Evolutionary conservation across 2,888 invertebrate genomes (phyloP), one percentile per base, ranked within the genome.

Genomic region (Drosophila glabriapex): DNA sequence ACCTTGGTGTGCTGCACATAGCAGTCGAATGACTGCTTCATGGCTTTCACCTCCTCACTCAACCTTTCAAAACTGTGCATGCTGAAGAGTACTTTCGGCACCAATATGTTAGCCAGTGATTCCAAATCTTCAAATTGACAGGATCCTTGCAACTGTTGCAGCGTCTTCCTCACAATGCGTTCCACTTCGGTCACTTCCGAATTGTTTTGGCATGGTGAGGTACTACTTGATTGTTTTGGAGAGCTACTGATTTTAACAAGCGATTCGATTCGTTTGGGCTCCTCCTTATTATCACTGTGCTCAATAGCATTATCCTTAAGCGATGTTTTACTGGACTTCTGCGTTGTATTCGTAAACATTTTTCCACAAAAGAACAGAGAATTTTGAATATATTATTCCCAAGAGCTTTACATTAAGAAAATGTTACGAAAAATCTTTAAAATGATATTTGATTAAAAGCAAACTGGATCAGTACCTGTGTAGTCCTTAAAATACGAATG

Each of bases 31-130:
- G 62, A 31, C 12, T 60, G 39, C 22, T 58, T 72, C 0, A 85
- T 62, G 0, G 4, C 1, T 3, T 29, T 37, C 9, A 88, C 12
- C 10, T 90, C 62, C 0, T 59, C 28, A 1, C 31, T 12, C 14
- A 85, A 22, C 2, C n/a, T n/a, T 0, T 79, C 69, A 7, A 33
- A 33, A 10, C 14, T 9, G 0, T 73, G 33, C 16, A 82, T n/a
- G 7, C 76, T 70, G 12, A n/a, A 29, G 0, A 65, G 22, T 4
- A 90, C 60, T 10, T 73, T 85, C 4, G 85, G 70, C 59, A 76
- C 41, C 7, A 87, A 52, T 10, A 80, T 5, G 2, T 35, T 31
- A 16, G 73, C n/a, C 1, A 84, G 10, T 0, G 31, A 19, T 3
- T 76, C 52, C 1, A 58, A 19, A 49, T 76, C 68, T 1, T 33